A percentile compares a stretch with the other conserved stretches of the same genome.
Evolutionary conservation across 2,797 vertebrate genomes (phyloP).

Genomic region (Sebastes dallii): DNA sequence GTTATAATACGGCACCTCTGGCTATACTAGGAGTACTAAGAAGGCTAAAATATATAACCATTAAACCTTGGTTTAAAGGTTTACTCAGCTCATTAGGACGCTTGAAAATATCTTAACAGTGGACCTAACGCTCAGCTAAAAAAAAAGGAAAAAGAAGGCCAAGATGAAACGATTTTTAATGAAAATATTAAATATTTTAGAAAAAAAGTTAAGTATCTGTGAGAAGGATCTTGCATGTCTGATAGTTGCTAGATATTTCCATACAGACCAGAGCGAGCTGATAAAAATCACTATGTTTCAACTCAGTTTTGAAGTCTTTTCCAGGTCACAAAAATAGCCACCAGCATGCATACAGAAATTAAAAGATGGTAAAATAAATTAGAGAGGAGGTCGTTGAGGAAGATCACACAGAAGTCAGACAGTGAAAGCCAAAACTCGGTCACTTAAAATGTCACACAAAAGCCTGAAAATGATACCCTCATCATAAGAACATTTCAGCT

Average conservation of each 20-base stretch:
- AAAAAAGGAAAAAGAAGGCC: background rate
- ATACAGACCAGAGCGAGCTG: constrained; percentile 12
- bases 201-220: background rate
- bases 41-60: background rate
- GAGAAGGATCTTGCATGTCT: constrained; percentile 4
- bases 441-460: constrained; percentile 61
- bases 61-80: background rate
- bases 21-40: background rate
- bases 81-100: background rate
- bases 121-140: background rate
- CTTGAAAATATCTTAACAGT: background rate
- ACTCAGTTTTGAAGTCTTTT: constrained; percentile 23
- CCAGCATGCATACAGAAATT: constrained; percentile 44
- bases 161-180: background rate
- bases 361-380: constrained; percentile 68
- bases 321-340: constrained; percentile 41
- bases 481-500: constrained; percentile 53
- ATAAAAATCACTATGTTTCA: constrained; percentile 25
- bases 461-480: constrained; percentile 67
- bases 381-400: constrained; percentile 59
- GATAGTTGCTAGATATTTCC: constrained; percentile 1
- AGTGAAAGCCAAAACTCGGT: constrained; percentile 57
- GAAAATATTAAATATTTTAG: background rate
- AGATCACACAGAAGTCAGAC: constrained; percentile 63
- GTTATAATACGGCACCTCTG: too few relatives aligned